Conservation (phyloP, 2,113 vertebrate genomes). For the Trematocara zebra region DNA sequence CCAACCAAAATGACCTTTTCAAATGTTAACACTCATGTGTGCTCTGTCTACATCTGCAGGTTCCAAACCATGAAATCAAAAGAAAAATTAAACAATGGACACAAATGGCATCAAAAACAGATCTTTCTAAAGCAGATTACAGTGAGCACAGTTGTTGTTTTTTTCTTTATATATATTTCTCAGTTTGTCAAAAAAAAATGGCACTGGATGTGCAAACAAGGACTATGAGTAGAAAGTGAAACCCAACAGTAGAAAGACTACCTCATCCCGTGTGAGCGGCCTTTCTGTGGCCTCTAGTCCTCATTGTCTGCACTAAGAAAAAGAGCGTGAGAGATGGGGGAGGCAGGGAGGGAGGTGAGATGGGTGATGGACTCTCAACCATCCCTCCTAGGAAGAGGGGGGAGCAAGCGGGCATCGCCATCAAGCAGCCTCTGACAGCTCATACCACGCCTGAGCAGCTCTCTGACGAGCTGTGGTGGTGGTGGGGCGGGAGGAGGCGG, state of each 20-base stretch:
- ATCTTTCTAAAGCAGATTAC: not conserved
- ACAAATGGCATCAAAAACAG: not conserved
- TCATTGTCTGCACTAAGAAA: constrained; percentile 25
- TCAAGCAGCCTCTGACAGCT: constrained; percentile 77
- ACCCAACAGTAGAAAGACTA: constrained; percentile 42
- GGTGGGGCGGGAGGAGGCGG: not conserved
- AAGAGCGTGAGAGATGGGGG: not conserved
- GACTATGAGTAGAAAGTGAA: constrained; percentile 15
- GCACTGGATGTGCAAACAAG: not conserved
- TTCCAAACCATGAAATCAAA: not conserved
- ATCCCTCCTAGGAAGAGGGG: constrained; percentile 43
- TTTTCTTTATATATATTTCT: not conserved
- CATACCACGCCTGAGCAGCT: constrained; percentile 76
- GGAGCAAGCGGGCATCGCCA: constrained; percentile 59
- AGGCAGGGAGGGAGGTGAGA: constrained; percentile 6
- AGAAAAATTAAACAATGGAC: not conserved
- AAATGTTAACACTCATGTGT: not conserved
- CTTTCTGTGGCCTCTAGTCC: constrained; percentile 51
- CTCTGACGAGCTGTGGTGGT: constrained; percentile 58
- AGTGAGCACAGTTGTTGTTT: not conserved
- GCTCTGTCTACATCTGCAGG: not conserved
- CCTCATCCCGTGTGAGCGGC: constrained; percentile 53
- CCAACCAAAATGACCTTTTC: not conserved
- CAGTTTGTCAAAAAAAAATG: not conserved
- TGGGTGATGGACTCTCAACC: constrained; percentile 58